Base-by-base conservation (phyloP, 2,888 invertebrate species). In the Cataglyphis albicans region DNA sequence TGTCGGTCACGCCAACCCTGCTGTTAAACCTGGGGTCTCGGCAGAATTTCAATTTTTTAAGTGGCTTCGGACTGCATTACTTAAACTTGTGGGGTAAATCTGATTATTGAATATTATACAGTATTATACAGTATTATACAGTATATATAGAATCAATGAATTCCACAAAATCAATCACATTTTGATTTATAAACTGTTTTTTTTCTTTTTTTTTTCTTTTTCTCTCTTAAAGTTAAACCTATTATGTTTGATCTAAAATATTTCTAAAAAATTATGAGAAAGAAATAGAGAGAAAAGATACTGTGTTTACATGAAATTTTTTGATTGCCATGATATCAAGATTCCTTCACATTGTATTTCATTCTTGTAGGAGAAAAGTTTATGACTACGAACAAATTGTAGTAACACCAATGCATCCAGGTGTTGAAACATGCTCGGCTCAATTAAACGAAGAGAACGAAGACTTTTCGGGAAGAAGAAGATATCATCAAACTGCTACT, bases 361-460 rank as follows among this genome's bases (percentile, higher is more conserved):
- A 67, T 82, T 83, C 83, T 95, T 95, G 21, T 93, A 98, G 98
- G 63, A 97, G 97, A 95, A 96, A 97, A 81, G 96, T 97, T 18
- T 96, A 97, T 84, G 97, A 98, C 92, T 98, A 98, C 91, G 98
- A 98, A 93, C 98, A 98, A 94, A 96, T 98, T 89, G 97, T 98
- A 5, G 98, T 98, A 80, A 97, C 98, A 9, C 98, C 98, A 0
- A 96, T 97, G 15, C 97, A 97, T 94, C 97, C 97, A 0, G 97
- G 97, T 78, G 96, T 98, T 48, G 96, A 97, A 88, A 96, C 98
- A 52, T 97, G 97, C 88, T 97, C 98, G 78, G 97, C 98, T 84
- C 98, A 99, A 93, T 95, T 99, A 75, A 99, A 98, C 89, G 98
- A 99, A 93, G 98, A 98, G 93, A 99, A 99, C 95, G 97, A 98